These are phyloP conservation scores for Eudemis profundana DNA, from an alignment of 2,888 invertebrate genomes.

Conservation along the genomic window DNA sequence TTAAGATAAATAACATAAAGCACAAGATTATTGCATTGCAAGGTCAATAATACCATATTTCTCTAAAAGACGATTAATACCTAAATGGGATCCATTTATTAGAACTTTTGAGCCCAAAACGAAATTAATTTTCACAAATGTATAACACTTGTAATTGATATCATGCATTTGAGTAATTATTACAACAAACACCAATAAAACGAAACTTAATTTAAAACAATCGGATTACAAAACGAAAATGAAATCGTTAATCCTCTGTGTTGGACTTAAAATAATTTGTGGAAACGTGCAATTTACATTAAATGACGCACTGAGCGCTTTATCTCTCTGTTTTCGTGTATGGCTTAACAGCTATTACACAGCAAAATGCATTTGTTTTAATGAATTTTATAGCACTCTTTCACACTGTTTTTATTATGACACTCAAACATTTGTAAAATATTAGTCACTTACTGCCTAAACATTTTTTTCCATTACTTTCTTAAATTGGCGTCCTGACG, in stretches of 20 bases:
- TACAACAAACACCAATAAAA: neutral
- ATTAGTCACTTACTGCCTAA: too few species aligned
- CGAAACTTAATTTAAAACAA: conserved; percentile 13
- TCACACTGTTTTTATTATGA: too few species aligned
- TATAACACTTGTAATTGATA: neutral
- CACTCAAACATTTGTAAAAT: too few species aligned
- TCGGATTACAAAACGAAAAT: conserved; percentile 14
- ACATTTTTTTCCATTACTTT: too few species aligned
- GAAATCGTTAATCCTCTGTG: conserved; percentile 23
- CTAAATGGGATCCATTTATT: too few species aligned
- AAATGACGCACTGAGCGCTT: conserved; percentile 31
- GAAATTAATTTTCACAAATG: neutral
- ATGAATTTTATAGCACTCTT: neutral
- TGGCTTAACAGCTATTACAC: conserved; percentile 23
- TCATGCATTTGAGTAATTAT: neutral
- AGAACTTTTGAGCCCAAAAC: neutral
- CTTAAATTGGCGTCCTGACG: too few species aligned
- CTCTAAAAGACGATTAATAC: too few species aligned
- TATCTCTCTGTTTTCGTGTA: conserved; percentile 38
- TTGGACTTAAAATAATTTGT: conserved; percentile 34
- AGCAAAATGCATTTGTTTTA: neutral
- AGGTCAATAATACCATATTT: too few species aligned
- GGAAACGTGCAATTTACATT: conserved; percentile 34
- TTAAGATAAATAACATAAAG: too few species aligned
- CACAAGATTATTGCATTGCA: too few species aligned